phyloP scores from a whole-genome alignment of 2,888 invertebrate genomes.

The Tachina grossa region DNA sequence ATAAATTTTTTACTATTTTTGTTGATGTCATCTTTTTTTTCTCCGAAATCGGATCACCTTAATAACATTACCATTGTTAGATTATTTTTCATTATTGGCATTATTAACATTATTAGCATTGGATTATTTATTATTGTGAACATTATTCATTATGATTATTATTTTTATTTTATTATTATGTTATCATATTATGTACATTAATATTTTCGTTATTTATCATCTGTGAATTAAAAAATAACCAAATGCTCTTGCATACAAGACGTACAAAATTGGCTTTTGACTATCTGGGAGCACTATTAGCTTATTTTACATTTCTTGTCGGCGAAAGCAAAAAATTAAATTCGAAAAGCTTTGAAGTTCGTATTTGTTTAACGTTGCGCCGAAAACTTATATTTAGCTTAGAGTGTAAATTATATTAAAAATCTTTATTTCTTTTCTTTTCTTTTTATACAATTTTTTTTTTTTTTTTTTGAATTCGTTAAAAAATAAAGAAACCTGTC shows the following conservation, averaged over 20 bases:
- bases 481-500: background rate
- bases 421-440: background rate
- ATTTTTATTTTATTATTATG: background rate
- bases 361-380: background rate
- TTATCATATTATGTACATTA: too few relatives aligned
- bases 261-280: background rate
- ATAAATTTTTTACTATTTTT: too few relatives aligned
- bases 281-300: background rate
- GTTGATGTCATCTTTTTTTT: too few relatives aligned
- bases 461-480: background rate
- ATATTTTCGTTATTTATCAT: conserved; percentile 2
- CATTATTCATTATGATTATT: background rate
- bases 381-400: background rate
- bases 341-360: background rate
- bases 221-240: conserved; percentile 31
- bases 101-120: too few relatives aligned
- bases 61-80: too few relatives aligned
- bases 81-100: too few relatives aligned
- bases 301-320: background rate
- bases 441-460: background rate
- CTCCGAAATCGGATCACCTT: too few relatives aligned
- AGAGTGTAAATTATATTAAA: background rate
- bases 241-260: conserved; percentile 28
- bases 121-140: too few relatives aligned
- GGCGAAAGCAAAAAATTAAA: background rate